These are phyloP conservation scores for Pseudochirops corinnae DNA, from an alignment of 2,797 vertebrate species.

Conservation along the genomic window DNA sequence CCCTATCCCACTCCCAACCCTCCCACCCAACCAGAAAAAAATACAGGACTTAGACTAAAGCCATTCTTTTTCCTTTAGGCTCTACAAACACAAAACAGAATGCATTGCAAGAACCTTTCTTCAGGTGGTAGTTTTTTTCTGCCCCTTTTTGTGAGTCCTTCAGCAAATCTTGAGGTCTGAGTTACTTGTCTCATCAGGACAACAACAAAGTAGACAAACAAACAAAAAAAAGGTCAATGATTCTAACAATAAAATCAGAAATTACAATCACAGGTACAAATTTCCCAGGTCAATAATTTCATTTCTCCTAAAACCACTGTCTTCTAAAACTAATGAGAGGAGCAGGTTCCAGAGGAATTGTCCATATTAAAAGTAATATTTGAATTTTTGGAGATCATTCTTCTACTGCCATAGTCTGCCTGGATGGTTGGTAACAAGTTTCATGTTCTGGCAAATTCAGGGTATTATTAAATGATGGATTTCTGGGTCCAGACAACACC, in stretches of 20 bases:
- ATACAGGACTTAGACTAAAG: conserved; percentile 91
- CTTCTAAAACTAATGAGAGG: conserved; percentile 91
- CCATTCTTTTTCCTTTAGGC: conserved; percentile 91
- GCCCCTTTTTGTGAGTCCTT: conserved; percentile 84
- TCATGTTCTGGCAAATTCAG: conserved; percentile 85
- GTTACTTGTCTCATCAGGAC: conserved; percentile 82
- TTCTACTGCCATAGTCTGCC: conserved; percentile 89
- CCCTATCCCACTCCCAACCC: conserved; percentile 81
- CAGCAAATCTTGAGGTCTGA: conserved; percentile 82
- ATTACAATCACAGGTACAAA: conserved; percentile 90
- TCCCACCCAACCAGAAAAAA: conserved; percentile 21
- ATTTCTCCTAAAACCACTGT: conserved; percentile 92
- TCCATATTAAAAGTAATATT: conserved; percentile 91
- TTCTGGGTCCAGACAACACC: conserved; percentile 76
- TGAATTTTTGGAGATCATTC: conserved; percentile 89
- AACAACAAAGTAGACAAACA: conserved; percentile 79
- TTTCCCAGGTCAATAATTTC: conserved; percentile 89
- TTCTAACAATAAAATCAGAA: conserved; percentile 92
- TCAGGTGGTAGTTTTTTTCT: conserved; percentile 84
- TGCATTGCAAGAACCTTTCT: conserved; percentile 89
- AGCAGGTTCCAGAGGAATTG: conserved; percentile 91
- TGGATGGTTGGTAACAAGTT: conserved; percentile 86
- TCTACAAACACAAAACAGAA: conserved; percentile 94
- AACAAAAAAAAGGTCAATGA: conserved; percentile 87
- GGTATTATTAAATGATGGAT: conserved; percentile 82